These are phyloP conservation scores for Rynchops niger DNA, from an alignment of 2,113 vertebrate genomes.

Conservation along the genomic window DNA sequence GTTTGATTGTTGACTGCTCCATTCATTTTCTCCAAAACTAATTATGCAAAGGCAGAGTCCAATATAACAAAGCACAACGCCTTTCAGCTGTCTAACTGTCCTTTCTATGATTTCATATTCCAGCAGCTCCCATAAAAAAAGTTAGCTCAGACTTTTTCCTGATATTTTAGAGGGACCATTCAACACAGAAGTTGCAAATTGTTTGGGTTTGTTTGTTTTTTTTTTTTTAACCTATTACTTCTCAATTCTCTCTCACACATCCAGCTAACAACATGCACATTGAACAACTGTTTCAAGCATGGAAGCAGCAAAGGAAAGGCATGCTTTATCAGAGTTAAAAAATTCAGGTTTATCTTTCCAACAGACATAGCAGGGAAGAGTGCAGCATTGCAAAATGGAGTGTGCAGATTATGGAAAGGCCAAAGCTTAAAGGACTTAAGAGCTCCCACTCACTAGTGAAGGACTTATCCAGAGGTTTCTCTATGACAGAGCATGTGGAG, in stretches of 20 bases:
- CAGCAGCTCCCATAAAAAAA: not conserved
- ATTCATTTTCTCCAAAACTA: not conserved
- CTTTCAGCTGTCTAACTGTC: not conserved
- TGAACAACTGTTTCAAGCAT: constrained; percentile 5
- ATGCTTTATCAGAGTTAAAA: constrained; percentile 66
- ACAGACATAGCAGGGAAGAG: constrained; percentile 51
- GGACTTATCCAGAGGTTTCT: constrained; percentile 85
- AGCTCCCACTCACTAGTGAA: constrained; percentile 91
- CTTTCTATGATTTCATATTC: not conserved
- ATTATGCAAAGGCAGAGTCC: not conserved
- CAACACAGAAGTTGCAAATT: not conserved
- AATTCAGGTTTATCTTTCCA: constrained; percentile 49
- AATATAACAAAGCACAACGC: not conserved
- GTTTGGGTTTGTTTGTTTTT: no score
- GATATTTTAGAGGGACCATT: not conserved
- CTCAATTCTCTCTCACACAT: not conserved
- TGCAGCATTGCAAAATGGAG: constrained; percentile 71
- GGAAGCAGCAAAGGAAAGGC: constrained; percentile 67
- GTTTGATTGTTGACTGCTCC: not conserved
- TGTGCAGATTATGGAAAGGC: constrained; percentile 70
- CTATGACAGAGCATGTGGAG: constrained; percentile 85
- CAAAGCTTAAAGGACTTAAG: constrained; percentile 77
- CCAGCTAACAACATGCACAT: not conserved
- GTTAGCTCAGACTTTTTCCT: not conserved
- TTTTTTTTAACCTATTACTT: not conserved